A percentile compares a stretch with the other conserved stretches of the same genome.
Conservation (phyloP, 1,140 invertebrate species). For the Temnothorax longispinosus region DNA sequence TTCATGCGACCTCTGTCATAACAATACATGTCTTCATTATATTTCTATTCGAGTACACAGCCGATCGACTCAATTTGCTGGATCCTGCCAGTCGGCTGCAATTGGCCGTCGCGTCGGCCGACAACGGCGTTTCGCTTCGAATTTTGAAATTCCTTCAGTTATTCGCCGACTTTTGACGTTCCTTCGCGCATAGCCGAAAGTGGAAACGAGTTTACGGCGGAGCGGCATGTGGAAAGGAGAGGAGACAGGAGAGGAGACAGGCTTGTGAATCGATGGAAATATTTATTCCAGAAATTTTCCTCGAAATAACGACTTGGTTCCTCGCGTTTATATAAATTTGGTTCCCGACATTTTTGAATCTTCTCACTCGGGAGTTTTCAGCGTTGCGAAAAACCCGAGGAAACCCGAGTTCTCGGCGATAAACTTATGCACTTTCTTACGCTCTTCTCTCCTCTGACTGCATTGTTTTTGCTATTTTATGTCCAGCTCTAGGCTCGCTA, state of each 20-base stretch:
- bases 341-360: slow-evolving; percentile 8
- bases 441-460: background rate
- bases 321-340: slow-evolving; percentile 53
- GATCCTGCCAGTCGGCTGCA: slow-evolving; percentile 44
- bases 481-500: background rate
- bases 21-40: slow-evolving; percentile 43
- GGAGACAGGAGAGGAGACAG: slow-evolving; percentile 64
- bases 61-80: slow-evolving; percentile 63
- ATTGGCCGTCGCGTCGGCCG: slow-evolving; percentile 37
- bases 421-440: slow-evolving; percentile 59
- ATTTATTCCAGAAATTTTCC: slow-evolving; percentile 79
- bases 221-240: slow-evolving; percentile 7
- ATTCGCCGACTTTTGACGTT: slow-evolving; percentile 40
- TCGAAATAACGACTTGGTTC: slow-evolving; percentile 58
- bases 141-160: slow-evolving; percentile 71
- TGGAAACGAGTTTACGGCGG: slow-evolving; percentile 62
- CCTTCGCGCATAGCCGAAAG: background rate
- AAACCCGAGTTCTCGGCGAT: slow-evolving; percentile 38
- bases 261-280: slow-evolving; percentile 69
- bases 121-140: slow-evolving; percentile 45
- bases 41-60: slow-evolving; percentile 60
- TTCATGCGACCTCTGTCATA: background rate
- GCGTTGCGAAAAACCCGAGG: background rate
- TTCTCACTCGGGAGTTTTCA: slow-evolving; percentile 5
- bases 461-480: slow-evolving; percentile 39